phyloP scores from a whole-genome alignment of 1,140 invertebrate species.

The Amyelois transitella region DNA sequence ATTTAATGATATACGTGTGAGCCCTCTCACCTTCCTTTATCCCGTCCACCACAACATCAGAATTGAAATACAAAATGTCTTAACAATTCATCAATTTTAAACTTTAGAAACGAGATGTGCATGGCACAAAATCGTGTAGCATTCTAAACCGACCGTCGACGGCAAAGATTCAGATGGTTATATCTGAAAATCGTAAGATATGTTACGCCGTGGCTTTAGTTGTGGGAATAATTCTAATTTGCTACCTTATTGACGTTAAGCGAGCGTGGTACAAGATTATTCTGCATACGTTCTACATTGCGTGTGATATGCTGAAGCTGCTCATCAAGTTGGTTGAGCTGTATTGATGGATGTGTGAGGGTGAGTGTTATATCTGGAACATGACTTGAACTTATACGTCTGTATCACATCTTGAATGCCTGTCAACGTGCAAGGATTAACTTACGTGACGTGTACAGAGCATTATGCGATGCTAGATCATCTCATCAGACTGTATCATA shows the following conservation, averaged over 20 bases:
- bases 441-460: no score
- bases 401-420: no score
- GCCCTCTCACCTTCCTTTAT: no score
- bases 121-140: not conserved
- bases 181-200: conserved; percentile 47
- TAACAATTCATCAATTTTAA: no score
- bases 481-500: no score
- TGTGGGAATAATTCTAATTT: conserved; percentile 30
- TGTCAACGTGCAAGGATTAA: no score
- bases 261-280: conserved; percentile 55
- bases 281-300: conserved; percentile 51
- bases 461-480: no score
- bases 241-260: conserved; percentile 48
- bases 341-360: conserved; percentile 26
- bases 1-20: no score
- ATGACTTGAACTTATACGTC: no score
- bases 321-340: conserved; percentile 60
- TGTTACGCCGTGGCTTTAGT: conserved; percentile 38
- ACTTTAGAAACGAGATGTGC: conserved; percentile 3
- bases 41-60: no score
- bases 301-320: conserved; percentile 54
- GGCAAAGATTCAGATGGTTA: conserved; percentile 55
- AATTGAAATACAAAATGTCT: no score
- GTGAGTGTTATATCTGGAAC: no score
- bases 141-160: not conserved